Evolutionary conservation across 2,113 vertebrate genomes (phyloP).

Genomic region (Ranitomeya variabilis): DNA sequence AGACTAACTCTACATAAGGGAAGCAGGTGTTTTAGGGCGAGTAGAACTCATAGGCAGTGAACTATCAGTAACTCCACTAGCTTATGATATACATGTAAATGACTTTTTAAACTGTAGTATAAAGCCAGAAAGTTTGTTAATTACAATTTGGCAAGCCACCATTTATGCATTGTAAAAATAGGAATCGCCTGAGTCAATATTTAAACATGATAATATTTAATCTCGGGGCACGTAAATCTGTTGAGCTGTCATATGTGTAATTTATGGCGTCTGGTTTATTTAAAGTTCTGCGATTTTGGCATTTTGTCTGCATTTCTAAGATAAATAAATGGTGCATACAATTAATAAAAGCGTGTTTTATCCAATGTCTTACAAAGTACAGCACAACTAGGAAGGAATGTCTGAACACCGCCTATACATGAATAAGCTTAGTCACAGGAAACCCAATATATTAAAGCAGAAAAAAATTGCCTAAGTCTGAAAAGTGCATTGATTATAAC

Average conservation of each 20-base stretch:
- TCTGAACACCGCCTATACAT: slow-evolving; percentile 11
- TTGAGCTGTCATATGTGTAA: slow-evolving; percentile 41
- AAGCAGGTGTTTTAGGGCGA: slow-evolving; percentile 6
- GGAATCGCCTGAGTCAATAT: slow-evolving; percentile 51
- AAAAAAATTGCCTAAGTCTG: slow-evolving; percentile 14
- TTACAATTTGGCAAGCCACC: slow-evolving; percentile 37
- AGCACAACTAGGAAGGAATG: slow-evolving; percentile 2
- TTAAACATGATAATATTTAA: slow-evolving; percentile 54
- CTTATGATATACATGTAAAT: not conserved
- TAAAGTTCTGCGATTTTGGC: slow-evolving; percentile 51
- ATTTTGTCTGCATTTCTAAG: slow-evolving; percentile 37
- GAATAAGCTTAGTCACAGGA: slow-evolving; percentile 43
- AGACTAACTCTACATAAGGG: too few relatives aligned
- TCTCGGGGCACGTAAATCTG: slow-evolving; percentile 42
- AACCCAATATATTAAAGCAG: not conserved
- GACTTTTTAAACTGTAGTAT: not conserved
- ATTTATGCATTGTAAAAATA: slow-evolving; percentile 27
- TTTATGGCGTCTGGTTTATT: slow-evolving; percentile 56
- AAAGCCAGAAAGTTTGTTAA: slow-evolving; percentile 20
- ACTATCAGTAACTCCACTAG: not conserved
- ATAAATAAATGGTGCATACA: slow-evolving; percentile 45
- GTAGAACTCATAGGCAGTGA: not conserved
- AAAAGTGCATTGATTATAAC: slow-evolving; percentile 1
- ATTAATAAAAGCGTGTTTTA: slow-evolving; percentile 57
- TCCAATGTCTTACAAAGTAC: slow-evolving; percentile 31